phyloP scores from a whole-genome alignment of 2,797 vertebrate genomes.

The Xenops minutus region DNA sequence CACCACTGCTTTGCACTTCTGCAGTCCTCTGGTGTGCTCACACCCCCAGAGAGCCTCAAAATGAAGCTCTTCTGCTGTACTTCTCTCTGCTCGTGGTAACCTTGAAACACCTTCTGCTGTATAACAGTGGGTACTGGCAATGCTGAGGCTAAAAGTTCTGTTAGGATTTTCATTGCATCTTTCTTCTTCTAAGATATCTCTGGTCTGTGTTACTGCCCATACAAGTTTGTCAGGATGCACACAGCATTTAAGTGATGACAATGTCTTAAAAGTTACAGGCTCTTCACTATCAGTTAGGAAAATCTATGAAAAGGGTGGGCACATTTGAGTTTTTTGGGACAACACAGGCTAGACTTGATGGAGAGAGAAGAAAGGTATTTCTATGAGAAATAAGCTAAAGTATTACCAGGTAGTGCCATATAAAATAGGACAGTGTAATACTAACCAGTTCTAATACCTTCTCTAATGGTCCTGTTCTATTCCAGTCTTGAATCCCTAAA shows the following conservation, averaged over 20 bases:
- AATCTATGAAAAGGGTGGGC: background rate
- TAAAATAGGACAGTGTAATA: background rate
- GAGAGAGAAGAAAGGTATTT: background rate
- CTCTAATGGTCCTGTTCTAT: background rate
- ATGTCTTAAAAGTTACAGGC: background rate
- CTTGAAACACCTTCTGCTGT: background rate
- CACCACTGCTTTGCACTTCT: background rate
- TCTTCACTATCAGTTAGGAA: background rate
- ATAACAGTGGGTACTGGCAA: accelerated
- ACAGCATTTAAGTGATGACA: background rate
- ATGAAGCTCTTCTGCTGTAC: background rate
- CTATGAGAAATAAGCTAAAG: background rate
- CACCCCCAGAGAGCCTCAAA: background rate
- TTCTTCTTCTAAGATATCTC: background rate
- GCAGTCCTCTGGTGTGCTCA: background rate
- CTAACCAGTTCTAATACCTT: background rate
- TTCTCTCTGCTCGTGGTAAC: background rate
- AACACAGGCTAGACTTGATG: background rate
- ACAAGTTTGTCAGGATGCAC: background rate
- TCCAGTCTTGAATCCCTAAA: background rate
- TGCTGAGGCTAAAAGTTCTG: background rate
- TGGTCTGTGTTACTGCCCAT: background rate
- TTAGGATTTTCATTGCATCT: background rate
- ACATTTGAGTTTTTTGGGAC: background rate
- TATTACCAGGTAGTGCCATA: background rate